Evolutionary conservation across 2,113 vertebrate species (phyloP).

Genomic region (Dicaeum eximium): DNA sequence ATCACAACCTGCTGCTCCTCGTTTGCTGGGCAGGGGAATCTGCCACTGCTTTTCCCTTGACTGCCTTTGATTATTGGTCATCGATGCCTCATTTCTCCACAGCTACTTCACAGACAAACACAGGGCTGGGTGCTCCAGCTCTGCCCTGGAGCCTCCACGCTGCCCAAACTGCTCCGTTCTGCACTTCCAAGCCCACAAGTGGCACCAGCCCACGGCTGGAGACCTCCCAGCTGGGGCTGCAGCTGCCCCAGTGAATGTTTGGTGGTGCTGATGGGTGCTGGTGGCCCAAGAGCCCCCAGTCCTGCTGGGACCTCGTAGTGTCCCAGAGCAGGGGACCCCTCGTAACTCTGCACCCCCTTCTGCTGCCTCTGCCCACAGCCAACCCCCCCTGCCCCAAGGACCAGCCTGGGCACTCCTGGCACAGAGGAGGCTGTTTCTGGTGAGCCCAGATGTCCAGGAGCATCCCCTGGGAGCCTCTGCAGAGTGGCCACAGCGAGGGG

Average conservation of each 20-base stretch:
- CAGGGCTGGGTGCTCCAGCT: rapidly evolving
- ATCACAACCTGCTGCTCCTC: not conserved
- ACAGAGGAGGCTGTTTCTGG: not conserved
- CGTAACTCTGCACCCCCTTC: not conserved
- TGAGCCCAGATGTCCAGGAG: not conserved
- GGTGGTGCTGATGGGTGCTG: rapidly evolving
- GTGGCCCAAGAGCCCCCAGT: too few species aligned
- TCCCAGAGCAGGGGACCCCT: not conserved
- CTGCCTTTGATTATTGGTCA: not conserved
- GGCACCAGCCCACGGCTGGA: rapidly evolving
- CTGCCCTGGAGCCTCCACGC: not conserved
- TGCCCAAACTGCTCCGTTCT: rapidly evolving
- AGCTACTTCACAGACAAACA: not conserved
- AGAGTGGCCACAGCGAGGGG: rapidly evolving
- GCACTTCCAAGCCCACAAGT: rapidly evolving
- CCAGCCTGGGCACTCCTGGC: not conserved
- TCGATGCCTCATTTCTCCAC: not conserved
- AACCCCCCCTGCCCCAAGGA: not conserved
- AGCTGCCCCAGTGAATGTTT: rapidly evolving
- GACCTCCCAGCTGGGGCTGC: not conserved
- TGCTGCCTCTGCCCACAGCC: not conserved
- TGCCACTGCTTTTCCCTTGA: not conserved
- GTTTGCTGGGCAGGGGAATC: not conserved
- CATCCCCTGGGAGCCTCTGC: not conserved
- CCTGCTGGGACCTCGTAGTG: not conserved